Conservation (phyloP, 1,140 invertebrate genomes). For the Drosophila cardini region DNA sequence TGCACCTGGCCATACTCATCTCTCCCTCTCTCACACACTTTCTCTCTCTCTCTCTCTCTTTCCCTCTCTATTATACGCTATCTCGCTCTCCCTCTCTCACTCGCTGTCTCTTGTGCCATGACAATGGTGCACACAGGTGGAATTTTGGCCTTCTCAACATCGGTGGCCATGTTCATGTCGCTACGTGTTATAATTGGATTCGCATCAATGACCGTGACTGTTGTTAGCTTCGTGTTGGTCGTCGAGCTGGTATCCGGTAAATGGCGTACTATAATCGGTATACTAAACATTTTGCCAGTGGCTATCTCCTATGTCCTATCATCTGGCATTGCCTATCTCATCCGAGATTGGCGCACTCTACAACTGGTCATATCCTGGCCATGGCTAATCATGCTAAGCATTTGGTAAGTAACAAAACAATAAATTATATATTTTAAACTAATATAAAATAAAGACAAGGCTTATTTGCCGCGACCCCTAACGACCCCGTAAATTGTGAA, state of each 20-base stretch:
- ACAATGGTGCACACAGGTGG: slow-evolving; percentile 85
- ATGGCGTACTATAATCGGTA: slow-evolving; percentile 90
- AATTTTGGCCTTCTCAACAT: slow-evolving; percentile 87
- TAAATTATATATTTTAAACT: not conserved
- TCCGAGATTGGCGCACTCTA: slow-evolving; percentile 89
- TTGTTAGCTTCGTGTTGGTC: slow-evolving; percentile 90
- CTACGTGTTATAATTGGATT: slow-evolving; percentile 88
- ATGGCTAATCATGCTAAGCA: slow-evolving; percentile 87
- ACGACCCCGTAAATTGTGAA: too few relatives aligned
- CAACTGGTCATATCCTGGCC: slow-evolving; percentile 90
- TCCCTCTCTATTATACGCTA: not conserved
- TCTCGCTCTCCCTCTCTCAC: slow-evolving; percentile 2
- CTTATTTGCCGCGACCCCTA: too few relatives aligned
- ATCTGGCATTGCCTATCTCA: slow-evolving; percentile 87
- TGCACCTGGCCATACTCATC: slow-evolving; percentile 74
- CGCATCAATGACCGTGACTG: slow-evolving; percentile 88
- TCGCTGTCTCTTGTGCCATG: slow-evolving; percentile 4
- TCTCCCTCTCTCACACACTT: not conserved
- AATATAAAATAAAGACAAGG: too few relatives aligned
- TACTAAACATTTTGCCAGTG: slow-evolving; percentile 89
- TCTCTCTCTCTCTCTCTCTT: not conserved
- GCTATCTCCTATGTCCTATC: slow-evolving; percentile 90
- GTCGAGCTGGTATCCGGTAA: slow-evolving; percentile 90
- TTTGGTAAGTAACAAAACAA: slow-evolving; percentile 86
- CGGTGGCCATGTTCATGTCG: slow-evolving; percentile 88